phyloP scores from a whole-genome alignment of 2,797 vertebrate genomes.

The Ibycter americanus region DNA sequence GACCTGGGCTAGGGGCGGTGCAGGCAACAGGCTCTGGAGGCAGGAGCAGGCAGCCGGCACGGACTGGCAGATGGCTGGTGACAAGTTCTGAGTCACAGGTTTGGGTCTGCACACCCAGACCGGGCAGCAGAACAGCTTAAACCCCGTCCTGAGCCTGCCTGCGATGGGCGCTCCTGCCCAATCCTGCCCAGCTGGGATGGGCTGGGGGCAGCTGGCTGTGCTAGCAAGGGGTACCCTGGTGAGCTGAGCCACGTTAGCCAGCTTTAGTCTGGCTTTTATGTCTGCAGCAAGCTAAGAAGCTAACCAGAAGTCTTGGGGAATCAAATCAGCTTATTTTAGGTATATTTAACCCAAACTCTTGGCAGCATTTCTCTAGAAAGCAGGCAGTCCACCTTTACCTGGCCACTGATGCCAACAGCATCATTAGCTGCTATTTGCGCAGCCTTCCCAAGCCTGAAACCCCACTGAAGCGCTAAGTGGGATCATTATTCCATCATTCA shows the following conservation, averaged over 20 bases:
- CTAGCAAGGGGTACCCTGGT: fast-evolving
- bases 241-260: background rate
- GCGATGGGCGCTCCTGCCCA: fast-evolving
- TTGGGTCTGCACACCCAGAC: background rate
- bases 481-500: background rate
- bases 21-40: background rate
- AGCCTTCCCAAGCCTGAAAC: background rate
- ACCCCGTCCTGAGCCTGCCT: background rate
- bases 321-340: background rate
- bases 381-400: background rate
- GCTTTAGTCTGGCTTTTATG: background rate
- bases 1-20: background rate
- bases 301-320: background rate
- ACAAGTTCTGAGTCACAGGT: too few relatives aligned
- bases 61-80: too few relatives aligned
- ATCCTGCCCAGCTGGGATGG: background rate
- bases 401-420: background rate
- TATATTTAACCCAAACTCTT: background rate
- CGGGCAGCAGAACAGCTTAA: background rate
- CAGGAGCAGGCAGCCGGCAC: background rate
- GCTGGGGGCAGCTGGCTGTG: background rate
- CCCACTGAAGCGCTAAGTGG: background rate
- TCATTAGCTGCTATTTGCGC: background rate
- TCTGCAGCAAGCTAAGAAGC: background rate
- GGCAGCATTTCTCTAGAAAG: background rate